Base-by-base conservation (phyloP, 2,113 vertebrate genomes). In the Alexandromys fortis region DNA sequence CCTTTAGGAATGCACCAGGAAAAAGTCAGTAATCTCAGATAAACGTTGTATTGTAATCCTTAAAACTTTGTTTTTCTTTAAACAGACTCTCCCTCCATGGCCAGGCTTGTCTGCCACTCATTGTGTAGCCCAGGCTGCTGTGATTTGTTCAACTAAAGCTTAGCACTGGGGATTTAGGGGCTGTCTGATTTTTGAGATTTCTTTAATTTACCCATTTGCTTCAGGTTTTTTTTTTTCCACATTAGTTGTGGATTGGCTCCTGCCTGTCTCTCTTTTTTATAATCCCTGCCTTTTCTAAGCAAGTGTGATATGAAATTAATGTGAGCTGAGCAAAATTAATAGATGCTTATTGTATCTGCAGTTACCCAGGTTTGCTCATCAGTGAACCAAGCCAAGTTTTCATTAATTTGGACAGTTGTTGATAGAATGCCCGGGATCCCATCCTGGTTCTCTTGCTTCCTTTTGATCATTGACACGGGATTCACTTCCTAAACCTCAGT, bases 401-500 rank as follows among this genome's bases (percentile, higher is more conserved):
- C 19, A 19, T 47, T 89, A 68, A 67, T 55, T 35, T 38, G 19
- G 45, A 86, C 67, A 91, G 91, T 45, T 77, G 24, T 67, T 70
- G 49, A 76, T 33, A 91, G 81, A 76, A 61, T 61, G 45, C 45
- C 35, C 35, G 24, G 68, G 45, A 30, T 94, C 13, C 47, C 12
- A 22, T 35, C 10, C 68, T 21, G 42, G n/a, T 58, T 85, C 21
- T 86, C 91, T 68, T 26, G 65, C 55, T 79, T 73, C 16, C 10
- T 72, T 0, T 22, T 77, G 73, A 73, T 65, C 42, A 47, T 77
- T 45, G 21, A 17, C 52, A 21, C 42, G n/a, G 17, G 28, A 68
- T 92, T 65, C 35, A 78, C 70, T 96, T 90, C 49, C 58, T 88
- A 58, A 65, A 58, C 21, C 33, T 90, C 47, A 47, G 68, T 93